Conservation (phyloP, 2,888 invertebrate species). For the Drosophila niveifrons region DNA sequence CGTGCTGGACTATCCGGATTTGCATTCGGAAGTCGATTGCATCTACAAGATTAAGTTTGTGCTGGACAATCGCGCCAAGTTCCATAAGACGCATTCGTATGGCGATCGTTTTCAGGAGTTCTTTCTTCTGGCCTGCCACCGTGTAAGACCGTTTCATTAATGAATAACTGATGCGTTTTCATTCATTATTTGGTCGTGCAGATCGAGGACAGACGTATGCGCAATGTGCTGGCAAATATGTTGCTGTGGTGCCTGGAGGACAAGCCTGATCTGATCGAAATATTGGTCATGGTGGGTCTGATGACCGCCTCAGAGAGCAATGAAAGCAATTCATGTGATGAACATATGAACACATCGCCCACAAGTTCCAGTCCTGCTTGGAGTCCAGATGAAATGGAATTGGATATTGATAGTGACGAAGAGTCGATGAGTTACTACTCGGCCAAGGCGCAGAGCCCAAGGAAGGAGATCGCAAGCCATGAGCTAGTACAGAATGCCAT, state of each 20-base stretch:
- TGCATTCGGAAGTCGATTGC: background rate
- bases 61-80: background rate
- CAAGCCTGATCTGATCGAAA: too few species aligned
- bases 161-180: background rate
- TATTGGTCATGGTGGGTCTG: background rate
- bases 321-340: background rate
- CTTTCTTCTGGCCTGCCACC: background rate
- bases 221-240: slow-evolving; percentile 4
- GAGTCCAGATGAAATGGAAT: background rate
- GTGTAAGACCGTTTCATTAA: slow-evolving; percentile 1
- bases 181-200: background rate
- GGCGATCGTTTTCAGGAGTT: background rate
- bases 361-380: background rate
- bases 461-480: background rate
- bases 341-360: background rate
- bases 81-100: background rate
- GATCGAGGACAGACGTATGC: slow-evolving; percentile 6
- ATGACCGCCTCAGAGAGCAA: background rate
- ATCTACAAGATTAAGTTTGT: background rate
- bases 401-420: background rate
- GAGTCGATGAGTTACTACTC: background rate
- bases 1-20: background rate
- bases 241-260: slow-evolving; percentile 4
- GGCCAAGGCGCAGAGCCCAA: background rate
- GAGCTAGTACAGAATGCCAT: slow-evolving; percentile 5